Percentiles rank a stretch among this genome's conserved stretches.
Evolutionary conservation across 1,140 invertebrate genomes (phyloP).

Genomic region (Penaeus chinensis): DNA sequence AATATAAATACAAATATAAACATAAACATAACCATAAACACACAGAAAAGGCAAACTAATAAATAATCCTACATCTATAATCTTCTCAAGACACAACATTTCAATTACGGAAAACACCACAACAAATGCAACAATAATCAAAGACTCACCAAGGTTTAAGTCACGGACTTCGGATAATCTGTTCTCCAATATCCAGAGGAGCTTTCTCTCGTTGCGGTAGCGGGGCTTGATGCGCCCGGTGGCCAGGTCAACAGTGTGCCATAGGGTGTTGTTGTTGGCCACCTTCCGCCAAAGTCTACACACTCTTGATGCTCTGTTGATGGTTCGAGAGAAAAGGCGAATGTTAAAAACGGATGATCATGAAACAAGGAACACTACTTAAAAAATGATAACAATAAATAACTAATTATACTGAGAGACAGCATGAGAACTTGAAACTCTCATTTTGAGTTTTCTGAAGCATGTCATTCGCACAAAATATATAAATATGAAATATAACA

Average conservation of each 20-base stretch:
- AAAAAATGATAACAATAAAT: no score
- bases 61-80: neutral
- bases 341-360: neutral
- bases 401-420: no score
- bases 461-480: no score
- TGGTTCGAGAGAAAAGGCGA: no score
- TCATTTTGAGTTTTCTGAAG: no score
- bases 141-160: conserved; percentile 78
- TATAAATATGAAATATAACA: no score
- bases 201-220: conserved; percentile 77
- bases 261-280: conserved; percentile 76
- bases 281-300: conserved; percentile 81
- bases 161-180: conserved; percentile 78
- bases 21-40: neutral
- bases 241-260: conserved; percentile 81
- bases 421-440: no score
- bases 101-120: no score
- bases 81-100: no score
- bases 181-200: conserved; percentile 82
- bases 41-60: neutral
- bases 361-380: no score
- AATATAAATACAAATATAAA: neutral
- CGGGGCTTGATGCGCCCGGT: conserved; percentile 79
- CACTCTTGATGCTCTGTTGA: conserved; percentile 77
- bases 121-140: neutral